These are phyloP conservation scores for Nothoprocta pentlandii DNA, from an alignment of 2,113 vertebrate species.

Conservation along the genomic window DNA sequence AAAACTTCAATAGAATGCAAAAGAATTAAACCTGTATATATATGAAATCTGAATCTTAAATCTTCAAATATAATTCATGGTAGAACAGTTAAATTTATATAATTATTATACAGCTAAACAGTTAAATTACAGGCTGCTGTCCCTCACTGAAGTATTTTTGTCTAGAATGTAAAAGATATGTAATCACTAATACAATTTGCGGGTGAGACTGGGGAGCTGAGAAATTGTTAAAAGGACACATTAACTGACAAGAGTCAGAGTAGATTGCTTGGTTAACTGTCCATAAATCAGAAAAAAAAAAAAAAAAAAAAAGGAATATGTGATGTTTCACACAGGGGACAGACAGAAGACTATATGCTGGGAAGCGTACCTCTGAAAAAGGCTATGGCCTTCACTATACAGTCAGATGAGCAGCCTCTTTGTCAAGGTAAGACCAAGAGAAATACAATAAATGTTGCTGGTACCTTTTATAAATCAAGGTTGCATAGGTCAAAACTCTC, in stretches of 20 bases:
- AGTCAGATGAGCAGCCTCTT: not conserved
- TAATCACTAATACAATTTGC: not conserved
- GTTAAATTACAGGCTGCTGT: not conserved
- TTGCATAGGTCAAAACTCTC: not conserved
- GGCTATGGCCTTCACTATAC: not conserved
- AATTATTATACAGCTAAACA: not conserved
- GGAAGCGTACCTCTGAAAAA: not conserved
- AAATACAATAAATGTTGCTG: not conserved
- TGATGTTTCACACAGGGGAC: not conserved
- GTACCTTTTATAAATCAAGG: not conserved
- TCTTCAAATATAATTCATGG: not conserved
- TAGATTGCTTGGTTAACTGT: not conserved
- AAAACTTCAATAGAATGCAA: not conserved
- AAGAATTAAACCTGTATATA: not conserved
- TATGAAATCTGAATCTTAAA: not conserved
- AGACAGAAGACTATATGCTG: not conserved
- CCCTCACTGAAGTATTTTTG: not conserved
- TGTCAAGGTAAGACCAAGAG: not conserved
- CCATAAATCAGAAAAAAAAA: not conserved
- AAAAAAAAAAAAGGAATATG: not conserved
- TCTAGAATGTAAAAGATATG: not conserved
- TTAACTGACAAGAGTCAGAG: not conserved
- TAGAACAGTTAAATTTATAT: not conserved
- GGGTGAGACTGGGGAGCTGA: not conserved
- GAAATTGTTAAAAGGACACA: not conserved